These are phyloP conservation scores for Lanius ludovicianus DNA, from an alignment of 2,113 vertebrate species.

Conservation along the genomic window DNA sequence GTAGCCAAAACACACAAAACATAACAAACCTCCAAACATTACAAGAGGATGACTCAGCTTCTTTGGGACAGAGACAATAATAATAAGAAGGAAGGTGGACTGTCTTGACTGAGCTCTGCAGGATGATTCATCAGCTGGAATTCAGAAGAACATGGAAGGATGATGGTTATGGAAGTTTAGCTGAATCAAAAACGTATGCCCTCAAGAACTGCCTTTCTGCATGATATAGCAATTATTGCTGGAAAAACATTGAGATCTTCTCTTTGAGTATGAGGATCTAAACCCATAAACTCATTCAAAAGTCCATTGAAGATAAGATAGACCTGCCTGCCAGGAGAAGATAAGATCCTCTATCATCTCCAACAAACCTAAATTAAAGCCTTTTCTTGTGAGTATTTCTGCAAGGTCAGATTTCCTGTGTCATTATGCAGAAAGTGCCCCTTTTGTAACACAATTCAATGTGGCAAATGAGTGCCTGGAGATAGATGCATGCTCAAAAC, in stretches of 20 bases:
- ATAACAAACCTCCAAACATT: conserved; percentile 33
- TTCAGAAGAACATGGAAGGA: conserved; percentile 50
- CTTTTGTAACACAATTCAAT: neutral
- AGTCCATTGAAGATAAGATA: neutral
- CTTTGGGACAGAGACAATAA: conserved; percentile 22
- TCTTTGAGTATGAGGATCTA: neutral
- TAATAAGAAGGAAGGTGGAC: conserved; percentile 6
- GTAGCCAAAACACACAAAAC: conserved; percentile 41
- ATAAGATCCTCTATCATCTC: neutral
- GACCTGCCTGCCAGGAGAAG: neutral
- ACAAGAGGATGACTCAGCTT: conserved; percentile 27
- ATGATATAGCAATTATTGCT: neutral
- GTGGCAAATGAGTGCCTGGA: neutral
- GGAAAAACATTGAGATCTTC: neutral
- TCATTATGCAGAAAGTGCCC: neutral
- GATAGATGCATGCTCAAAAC: neutral
- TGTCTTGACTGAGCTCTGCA: neutral
- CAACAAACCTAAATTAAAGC: neutral
- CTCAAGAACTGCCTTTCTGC: neutral
- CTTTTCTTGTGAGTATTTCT: neutral
- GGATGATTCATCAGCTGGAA: conserved; percentile 42
- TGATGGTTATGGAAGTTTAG: neutral
- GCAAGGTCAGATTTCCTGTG: neutral
- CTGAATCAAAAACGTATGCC: conserved; percentile 2
- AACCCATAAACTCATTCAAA: neutral